Evolutionary conservation across 2,888 invertebrate species (phyloP).

Genomic region (Thera obeliscata): DNA sequence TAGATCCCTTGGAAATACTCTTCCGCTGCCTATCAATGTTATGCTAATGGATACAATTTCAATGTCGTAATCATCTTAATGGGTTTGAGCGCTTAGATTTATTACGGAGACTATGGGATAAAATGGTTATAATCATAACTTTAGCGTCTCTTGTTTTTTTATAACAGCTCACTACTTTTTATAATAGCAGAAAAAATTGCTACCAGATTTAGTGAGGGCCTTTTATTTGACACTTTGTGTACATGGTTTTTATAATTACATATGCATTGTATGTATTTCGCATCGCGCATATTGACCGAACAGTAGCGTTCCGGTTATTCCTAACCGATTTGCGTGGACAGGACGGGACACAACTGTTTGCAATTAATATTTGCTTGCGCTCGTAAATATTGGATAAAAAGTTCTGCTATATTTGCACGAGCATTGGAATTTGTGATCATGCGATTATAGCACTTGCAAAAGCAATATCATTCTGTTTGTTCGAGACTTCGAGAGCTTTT

Average conservation of each 20-base stretch:
- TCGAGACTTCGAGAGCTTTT: background rate
- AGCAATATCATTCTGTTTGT: conserved; percentile 7
- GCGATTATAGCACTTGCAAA: conserved; percentile 18
- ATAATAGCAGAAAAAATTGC: background rate
- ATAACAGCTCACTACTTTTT: background rate
- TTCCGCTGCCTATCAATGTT: conserved; percentile 19
- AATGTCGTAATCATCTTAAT: conserved; percentile 8
- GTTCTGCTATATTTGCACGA: conserved; percentile 32
- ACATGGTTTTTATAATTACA: conserved; percentile 28
- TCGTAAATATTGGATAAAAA: conserved; percentile 34
- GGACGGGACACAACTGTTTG: conserved; percentile 44
- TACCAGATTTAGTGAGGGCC: background rate
- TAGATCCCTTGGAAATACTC: conserved; percentile 15
- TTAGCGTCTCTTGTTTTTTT: background rate
- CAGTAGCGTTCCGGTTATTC: conserved; percentile 49
- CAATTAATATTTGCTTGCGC: conserved; percentile 38
- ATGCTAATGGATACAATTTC: conserved; percentile 20
- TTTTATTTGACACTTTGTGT: background rate
- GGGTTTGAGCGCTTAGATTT: conserved; percentile 4
- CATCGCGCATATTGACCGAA: conserved; percentile 44
- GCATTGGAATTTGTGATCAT: conserved; percentile 17
- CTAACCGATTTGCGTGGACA: conserved; percentile 46
- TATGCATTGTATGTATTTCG: conserved; percentile 38
- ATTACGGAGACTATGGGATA: background rate
- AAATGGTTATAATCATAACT: conserved; percentile 2